Conservation (phyloP, 1,140 invertebrate species). For the Galleria mellonella region DNA sequence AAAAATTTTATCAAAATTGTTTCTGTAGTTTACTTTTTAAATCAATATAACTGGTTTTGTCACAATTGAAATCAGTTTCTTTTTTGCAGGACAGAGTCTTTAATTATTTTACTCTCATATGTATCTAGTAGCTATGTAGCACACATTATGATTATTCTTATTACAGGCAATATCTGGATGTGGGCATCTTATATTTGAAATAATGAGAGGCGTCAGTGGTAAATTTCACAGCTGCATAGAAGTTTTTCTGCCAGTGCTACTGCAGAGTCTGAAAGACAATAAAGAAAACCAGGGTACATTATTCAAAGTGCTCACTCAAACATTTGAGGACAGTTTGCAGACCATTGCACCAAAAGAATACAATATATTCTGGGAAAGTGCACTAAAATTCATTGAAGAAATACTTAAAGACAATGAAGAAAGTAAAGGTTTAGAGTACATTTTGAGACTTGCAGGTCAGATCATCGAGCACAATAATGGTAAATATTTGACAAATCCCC, state of each 20-base stretch:
- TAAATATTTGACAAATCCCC: conserved; percentile 76
- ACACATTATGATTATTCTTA: no score
- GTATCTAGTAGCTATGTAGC: no score
- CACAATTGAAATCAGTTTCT: no score
- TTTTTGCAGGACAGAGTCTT: no score
- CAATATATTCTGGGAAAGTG: conserved; percentile 76
- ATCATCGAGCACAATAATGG: conserved; percentile 79
- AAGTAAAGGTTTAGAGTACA: conserved; percentile 51
- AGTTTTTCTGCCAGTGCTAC: conserved; percentile 77
- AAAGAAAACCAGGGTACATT: conserved; percentile 75
- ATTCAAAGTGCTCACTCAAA: conserved; percentile 78
- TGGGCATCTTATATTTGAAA: conserved; percentile 90
- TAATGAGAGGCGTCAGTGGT: conserved; percentile 84
- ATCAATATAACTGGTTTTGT: no score
- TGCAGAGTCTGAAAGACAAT: conserved; percentile 76
- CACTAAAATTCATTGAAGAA: conserved; percentile 47
- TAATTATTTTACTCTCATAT: no score
- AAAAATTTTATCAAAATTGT: no score
- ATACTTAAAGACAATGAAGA: conserved; percentile 42
- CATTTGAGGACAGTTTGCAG: conserved; percentile 75
- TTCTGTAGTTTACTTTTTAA: no score
- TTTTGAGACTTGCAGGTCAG: conserved; percentile 76
- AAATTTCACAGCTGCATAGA: conserved; percentile 89
- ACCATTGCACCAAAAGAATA: conserved; percentile 77
- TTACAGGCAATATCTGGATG: conserved; percentile 81